Percentiles rank a stretch among this genome's conserved stretches.
phyloP scores from a whole-genome alignment of 2,113 vertebrate species.

The Psephotus haematonotus region DNA sequence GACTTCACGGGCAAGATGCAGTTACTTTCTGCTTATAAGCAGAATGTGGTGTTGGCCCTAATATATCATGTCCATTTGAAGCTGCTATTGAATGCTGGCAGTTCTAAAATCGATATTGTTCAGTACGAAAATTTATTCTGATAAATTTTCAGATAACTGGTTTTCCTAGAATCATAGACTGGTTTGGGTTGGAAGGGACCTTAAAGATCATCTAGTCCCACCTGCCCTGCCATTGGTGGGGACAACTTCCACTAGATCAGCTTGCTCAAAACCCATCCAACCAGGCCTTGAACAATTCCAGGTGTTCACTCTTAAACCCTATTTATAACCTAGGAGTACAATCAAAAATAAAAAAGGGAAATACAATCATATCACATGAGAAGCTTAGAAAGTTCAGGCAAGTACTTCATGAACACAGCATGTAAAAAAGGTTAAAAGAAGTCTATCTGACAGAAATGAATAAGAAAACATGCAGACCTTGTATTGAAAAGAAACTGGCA shows the following conservation, averaged over 20 bases:
- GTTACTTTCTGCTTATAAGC: background rate
- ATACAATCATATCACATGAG: background rate
- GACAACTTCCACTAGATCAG: background rate
- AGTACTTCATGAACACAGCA: background rate
- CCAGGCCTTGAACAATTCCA: background rate
- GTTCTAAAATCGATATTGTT: background rate
- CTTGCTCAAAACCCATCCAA: background rate
- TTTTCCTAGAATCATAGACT: background rate
- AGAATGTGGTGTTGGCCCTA: background rate
- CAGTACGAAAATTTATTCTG: background rate
- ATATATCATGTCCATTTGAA: background rate
- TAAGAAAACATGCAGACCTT: background rate
- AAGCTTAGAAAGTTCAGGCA: background rate
- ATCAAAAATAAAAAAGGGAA: background rate
- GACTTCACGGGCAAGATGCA: accelerated
- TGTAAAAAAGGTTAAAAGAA: background rate
- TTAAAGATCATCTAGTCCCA: background rate
- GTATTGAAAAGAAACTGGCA: background rate
- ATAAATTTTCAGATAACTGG: background rate
- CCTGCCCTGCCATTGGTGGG: background rate
- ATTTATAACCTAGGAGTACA: background rate
- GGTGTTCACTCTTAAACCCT: background rate
- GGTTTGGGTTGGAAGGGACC: background rate
- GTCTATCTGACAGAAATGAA: background rate
- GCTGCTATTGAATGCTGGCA: background rate